phyloP scores from a whole-genome alignment of 2,113 vertebrate species.

The Numenius arquata region DNA sequence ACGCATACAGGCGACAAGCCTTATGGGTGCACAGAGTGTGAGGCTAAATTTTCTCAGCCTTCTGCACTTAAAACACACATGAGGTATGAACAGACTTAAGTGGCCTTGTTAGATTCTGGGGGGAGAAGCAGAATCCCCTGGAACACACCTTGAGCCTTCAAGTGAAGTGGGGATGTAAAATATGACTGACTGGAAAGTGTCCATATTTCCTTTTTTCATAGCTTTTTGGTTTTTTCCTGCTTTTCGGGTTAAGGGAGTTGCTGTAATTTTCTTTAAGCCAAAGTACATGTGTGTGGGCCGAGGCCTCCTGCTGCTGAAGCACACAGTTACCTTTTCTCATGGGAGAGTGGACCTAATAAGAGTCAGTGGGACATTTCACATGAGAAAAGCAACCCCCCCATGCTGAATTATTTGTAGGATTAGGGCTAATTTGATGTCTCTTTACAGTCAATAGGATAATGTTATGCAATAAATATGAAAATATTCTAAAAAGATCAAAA shows the following conservation, averaged over 20 bases:
- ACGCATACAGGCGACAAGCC: slow-evolving; percentile 92
- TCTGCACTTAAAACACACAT: slow-evolving; percentile 95
- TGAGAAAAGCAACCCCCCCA: not conserved
- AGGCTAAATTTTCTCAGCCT: slow-evolving; percentile 92
- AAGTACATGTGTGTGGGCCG: not conserved
- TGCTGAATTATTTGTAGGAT: not conserved
- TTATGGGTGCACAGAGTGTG: slow-evolving; percentile 85
- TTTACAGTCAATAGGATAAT: not conserved
- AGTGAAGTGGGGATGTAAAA: not conserved
- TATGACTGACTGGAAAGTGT: not conserved
- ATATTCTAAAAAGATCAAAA: not conserved
- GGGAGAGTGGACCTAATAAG: not conserved
- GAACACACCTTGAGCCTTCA: not conserved
- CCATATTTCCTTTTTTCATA: not conserved
- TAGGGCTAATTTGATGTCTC: not conserved
- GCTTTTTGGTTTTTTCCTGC: not conserved
- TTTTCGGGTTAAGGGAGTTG: not conserved
- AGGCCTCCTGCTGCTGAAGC: not conserved
- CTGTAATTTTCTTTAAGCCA: not conserved
- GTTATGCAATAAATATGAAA: not conserved
- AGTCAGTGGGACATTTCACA: not conserved
- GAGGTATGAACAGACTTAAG: slow-evolving; percentile 79
- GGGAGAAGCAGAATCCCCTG: slow-evolving; percentile 1
- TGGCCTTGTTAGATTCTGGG: slow-evolving; percentile 36
- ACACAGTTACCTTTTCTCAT: not conserved